A percentile compares a stretch with the other conserved stretches of the same genome.
These are phyloP conservation scores for Orchesellides sinensis DNA, from an alignment of 2,888 invertebrate genomes.

Conservation along the genomic window DNA sequence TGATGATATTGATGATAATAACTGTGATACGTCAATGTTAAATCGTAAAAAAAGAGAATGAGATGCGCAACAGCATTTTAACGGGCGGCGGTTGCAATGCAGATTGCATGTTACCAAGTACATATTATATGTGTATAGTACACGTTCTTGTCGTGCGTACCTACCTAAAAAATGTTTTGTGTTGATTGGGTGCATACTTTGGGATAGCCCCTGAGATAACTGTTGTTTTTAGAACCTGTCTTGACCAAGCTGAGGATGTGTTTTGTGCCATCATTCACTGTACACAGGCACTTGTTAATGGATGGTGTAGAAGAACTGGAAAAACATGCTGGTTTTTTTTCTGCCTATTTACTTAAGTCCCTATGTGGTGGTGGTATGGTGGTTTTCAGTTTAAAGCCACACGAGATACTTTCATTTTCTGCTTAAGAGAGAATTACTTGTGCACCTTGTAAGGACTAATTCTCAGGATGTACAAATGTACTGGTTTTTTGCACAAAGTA, in stretches of 20 bases:
- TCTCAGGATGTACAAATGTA: neutral
- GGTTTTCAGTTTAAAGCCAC: no score
- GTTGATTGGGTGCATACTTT: constrained; percentile 36
- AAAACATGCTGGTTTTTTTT: constrained; percentile 59
- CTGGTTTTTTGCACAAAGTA: neutral
- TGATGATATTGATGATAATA: constrained; percentile 13
- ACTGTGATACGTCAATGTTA: constrained; percentile 23
- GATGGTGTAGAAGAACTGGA: constrained; percentile 58
- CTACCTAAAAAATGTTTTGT: constrained; percentile 21
- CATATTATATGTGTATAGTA: neutral
- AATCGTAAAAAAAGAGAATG: constrained; percentile 3
- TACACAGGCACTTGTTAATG: constrained; percentile 35
- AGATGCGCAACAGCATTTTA: neutral
- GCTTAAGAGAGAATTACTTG: neutral
- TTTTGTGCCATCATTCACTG: neutral
- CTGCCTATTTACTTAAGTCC: no score
- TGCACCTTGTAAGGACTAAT: neutral
- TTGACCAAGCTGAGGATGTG: constrained; percentile 24
- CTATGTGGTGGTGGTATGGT: no score
- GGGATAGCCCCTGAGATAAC: constrained; percentile 64
- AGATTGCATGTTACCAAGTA: neutral
- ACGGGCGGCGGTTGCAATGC: constrained; percentile 2
- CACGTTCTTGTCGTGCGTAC: constrained; percentile 23
- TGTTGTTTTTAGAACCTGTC: constrained; percentile 59
- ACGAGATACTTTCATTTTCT: constrained; percentile 44